These are phyloP conservation scores for Pelobates fuscus DNA, from an alignment of 2,113 vertebrate species.

Conservation along the genomic window DNA sequence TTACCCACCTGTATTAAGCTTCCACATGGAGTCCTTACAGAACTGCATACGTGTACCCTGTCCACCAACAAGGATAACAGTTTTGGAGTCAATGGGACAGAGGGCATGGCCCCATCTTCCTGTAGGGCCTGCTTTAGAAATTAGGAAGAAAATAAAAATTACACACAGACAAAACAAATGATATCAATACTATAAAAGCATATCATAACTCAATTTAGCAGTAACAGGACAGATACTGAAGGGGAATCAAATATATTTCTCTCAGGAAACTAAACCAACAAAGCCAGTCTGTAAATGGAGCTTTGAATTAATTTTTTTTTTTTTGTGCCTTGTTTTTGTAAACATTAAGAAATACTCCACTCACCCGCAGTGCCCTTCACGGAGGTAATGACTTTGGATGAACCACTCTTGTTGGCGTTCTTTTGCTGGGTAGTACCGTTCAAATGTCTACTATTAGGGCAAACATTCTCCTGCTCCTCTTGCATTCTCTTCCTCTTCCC, in stretches of 20 bases:
- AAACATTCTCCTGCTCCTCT: constrained; percentile 8
- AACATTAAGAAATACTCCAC: neutral
- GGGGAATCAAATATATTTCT: too few relatives aligned
- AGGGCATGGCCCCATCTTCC: constrained; percentile 72
- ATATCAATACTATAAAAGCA: too few relatives aligned
- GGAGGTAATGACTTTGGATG: neutral
- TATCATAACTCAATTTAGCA: too few relatives aligned
- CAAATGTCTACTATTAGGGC: constrained; percentile 8
- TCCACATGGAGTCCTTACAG: constrained; percentile 76
- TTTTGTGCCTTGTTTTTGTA: too few relatives aligned
- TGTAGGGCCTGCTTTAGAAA: constrained; percentile 59
- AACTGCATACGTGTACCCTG: constrained; percentile 73
- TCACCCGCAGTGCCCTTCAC: neutral
- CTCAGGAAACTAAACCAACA: too few relatives aligned
- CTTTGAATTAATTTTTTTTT: too few relatives aligned
- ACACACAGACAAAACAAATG: too few relatives aligned
- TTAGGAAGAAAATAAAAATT: constrained; percentile 30
- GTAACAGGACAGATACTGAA: too few relatives aligned
- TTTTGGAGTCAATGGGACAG: constrained; percentile 70
- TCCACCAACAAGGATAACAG: constrained; percentile 72
- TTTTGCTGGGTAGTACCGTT: neutral
- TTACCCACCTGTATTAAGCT: constrained; percentile 68
- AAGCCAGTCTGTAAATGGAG: too few relatives aligned
- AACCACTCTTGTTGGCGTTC: neutral
- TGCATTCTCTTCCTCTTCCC: constrained; percentile 16